phyloP scores from a whole-genome alignment of 1,140 invertebrate genomes.

The Eueides isabella region DNA sequence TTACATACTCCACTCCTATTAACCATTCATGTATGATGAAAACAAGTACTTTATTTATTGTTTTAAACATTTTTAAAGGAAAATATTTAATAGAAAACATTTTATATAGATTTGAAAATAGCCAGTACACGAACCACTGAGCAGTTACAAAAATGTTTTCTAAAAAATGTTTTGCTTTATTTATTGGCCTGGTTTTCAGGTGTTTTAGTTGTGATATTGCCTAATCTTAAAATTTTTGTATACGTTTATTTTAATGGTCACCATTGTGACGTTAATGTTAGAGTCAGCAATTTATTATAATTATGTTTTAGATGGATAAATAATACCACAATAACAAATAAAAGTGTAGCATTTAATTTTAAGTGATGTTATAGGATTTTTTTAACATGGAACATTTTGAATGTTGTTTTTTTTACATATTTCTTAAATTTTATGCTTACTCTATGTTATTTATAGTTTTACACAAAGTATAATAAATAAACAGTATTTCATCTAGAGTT shows the following conservation, averaged over 20 bases:
- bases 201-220: slow-evolving; percentile 80
- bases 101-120: too few relatives aligned
- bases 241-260: slow-evolving; percentile 78
- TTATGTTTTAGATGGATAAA: slow-evolving; percentile 58
- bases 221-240: slow-evolving; percentile 77
- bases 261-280: slow-evolving; percentile 72
- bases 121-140: too few relatives aligned
- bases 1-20: neutral
- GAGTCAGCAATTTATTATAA: slow-evolving; percentile 63
- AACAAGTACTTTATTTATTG: slow-evolving; percentile 64
- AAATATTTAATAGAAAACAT: too few relatives aligned
- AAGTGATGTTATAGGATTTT: slow-evolving; percentile 41
- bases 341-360: slow-evolving; percentile 54
- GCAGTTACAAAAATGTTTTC: too few relatives aligned
- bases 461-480: slow-evolving; percentile 70
- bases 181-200: slow-evolving; percentile 63
- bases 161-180: slow-evolving; percentile 48
- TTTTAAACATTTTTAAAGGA: too few relatives aligned
- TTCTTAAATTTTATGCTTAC: slow-evolving; percentile 52
- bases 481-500: slow-evolving; percentile 75
- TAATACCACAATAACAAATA: slow-evolving; percentile 56
- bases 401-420: slow-evolving; percentile 66
- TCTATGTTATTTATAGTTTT: slow-evolving; percentile 68
- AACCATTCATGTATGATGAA: neutral
- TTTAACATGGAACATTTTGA: slow-evolving; percentile 51